Conservation (phyloP, 2,888 invertebrate species). For the Folsomia candida region DNA sequence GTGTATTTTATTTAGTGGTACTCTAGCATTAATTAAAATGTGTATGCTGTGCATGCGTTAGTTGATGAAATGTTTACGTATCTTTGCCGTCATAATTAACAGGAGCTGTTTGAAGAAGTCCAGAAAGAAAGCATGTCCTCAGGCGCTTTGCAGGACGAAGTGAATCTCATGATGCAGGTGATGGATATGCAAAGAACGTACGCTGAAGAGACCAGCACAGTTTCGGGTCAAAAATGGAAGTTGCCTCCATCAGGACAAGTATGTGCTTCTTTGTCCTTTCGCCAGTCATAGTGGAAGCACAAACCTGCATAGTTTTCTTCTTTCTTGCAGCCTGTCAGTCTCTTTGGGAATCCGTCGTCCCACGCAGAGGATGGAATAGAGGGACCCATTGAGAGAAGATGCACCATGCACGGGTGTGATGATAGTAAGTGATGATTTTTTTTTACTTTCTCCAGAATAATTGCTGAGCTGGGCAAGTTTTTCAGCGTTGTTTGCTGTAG, state of each 20-base stretch:
- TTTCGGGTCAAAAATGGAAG: constrained; percentile 68
- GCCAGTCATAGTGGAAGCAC: no score
- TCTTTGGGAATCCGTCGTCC: constrained; percentile 63
- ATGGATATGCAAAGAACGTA: constrained; percentile 64
- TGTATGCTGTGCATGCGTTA: no score
- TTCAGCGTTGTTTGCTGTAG: not conserved
- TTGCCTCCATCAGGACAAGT: constrained; percentile 67
- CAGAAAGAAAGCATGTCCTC: constrained; percentile 64
- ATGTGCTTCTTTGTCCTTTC: constrained; percentile 67
- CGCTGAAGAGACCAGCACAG: constrained; percentile 59
- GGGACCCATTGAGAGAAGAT: constrained; percentile 48
- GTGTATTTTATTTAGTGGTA: no score
- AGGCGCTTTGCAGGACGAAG: constrained; percentile 65
- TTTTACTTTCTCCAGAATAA: not conserved
- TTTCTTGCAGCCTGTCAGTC: constrained; percentile 56
- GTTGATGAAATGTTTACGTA: no score
- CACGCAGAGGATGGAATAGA: constrained; percentile 51
- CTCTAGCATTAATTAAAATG: no score
- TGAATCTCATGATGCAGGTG: constrained; percentile 67
- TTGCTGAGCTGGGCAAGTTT: not conserved
- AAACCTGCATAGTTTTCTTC: no score
- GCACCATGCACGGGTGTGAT: constrained; percentile 64
- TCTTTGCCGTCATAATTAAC: constrained; percentile 3
- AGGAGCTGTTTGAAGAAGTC: constrained; percentile 69
- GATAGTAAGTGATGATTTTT: constrained; percentile 61